Conservation (phyloP, 2,113 vertebrate genomes). For the Drymodes brunneopygia region DNA sequence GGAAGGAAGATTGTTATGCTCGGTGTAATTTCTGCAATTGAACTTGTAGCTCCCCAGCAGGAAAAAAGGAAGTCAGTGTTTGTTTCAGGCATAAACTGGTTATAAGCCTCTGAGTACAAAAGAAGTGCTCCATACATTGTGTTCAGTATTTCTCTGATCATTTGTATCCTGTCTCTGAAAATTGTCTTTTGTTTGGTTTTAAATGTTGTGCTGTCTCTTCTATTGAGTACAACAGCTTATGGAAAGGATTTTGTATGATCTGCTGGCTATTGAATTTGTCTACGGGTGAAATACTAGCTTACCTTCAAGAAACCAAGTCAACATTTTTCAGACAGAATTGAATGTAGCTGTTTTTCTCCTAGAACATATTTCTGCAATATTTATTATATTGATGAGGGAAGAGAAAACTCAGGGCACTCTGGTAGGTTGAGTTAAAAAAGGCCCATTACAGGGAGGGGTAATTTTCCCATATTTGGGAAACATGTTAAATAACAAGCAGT, state of each 20-base stretch:
- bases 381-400: not conserved
- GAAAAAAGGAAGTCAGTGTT: not conserved
- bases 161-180: not conserved
- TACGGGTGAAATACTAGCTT: not conserved
- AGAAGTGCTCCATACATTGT: not conserved
- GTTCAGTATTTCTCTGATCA: not conserved
- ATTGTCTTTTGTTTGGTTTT: not conserved
- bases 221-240: not conserved
- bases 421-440: not conserved
- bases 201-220: not conserved
- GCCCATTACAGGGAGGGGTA: not conserved
- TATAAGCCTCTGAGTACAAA: not conserved
- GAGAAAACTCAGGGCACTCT: not conserved
- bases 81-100: not conserved
- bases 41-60: not conserved
- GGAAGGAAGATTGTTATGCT: not conserved
- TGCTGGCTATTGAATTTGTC: not conserved
- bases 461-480: not conserved
- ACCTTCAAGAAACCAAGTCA: not conserved
- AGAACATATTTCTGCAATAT: not conserved
- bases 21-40: not conserved
- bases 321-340: not conserved
- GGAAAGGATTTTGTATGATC: not conserved
- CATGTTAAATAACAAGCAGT: not conserved
- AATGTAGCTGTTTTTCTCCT: not conserved